Evolutionary conservation across 2,113 vertebrate genomes (phyloP).

Genomic region (Vidua chalybeata): DNA sequence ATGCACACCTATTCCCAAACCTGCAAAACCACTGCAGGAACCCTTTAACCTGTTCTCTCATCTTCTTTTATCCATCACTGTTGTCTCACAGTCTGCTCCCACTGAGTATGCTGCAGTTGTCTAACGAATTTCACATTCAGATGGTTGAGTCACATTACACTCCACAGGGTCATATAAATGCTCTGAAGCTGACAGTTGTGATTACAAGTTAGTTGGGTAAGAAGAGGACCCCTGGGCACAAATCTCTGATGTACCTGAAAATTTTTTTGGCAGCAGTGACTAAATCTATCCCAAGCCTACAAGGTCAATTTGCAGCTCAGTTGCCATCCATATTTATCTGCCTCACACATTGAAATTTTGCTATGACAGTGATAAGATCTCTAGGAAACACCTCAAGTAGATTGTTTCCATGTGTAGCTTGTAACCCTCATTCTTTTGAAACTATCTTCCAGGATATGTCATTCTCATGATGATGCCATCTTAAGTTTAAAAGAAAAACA

Average conservation of each 20-base stretch:
- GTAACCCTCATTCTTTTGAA: not conserved
- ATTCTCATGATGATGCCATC: not conserved
- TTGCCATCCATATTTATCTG: conserved; percentile 57
- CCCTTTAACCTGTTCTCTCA: conserved; percentile 47
- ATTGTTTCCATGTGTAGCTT: not conserved
- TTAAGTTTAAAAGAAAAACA: not conserved
- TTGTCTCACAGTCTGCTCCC: conserved; percentile 33
- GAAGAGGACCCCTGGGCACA: conserved; percentile 51
- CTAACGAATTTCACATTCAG: conserved; percentile 61
- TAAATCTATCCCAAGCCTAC: conserved; percentile 54
- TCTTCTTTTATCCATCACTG: not conserved
- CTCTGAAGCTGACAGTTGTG: conserved; percentile 61
- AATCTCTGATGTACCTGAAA: conserved; percentile 66
- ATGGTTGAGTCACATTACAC: conserved; percentile 42
- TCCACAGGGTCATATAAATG: conserved; percentile 53
- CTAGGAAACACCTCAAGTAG: not conserved
- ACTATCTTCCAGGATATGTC: not conserved
- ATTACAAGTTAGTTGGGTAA: conserved; percentile 68
- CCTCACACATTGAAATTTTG: conserved; percentile 46
- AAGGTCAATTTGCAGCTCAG: conserved; percentile 64
- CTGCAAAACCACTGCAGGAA: conserved; percentile 42
- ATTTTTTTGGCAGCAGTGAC: conserved; percentile 53
- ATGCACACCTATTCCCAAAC: conserved; percentile 35
- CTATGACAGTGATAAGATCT: not conserved
- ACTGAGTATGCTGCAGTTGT: conserved; percentile 51